Base-by-base conservation (phyloP, 2,113 vertebrate species). In the Apeltes quadracus region DNA sequence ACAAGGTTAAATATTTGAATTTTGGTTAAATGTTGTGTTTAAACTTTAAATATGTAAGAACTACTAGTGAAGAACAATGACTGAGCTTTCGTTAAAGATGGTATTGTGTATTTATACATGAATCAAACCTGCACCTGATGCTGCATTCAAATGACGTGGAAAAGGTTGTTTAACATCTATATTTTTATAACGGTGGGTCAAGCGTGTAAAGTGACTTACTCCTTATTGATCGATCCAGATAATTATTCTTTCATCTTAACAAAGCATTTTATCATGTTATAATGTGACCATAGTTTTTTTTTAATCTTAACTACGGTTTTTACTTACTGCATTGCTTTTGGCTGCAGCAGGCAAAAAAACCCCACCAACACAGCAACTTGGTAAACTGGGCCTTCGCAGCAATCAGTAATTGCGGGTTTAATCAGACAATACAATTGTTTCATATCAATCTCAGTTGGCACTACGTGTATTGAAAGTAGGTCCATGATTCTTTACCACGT, bases 81-180 rank as follows among this genome's bases (percentile, higher is more conserved):
- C n/a, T 0, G 9, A 54, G 10, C 48, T 7, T 41, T 68, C 57
- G 61, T 57, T 54, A 16, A 46, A 32, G 29, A 72, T 41, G 43
- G 0, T 18, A 48, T 43, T 16, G 46, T 76, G 29, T 56, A 55
- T 75, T 69, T 61, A 67, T 68, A 69, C 66, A 58, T 72, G 18
- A 62, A 44, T 79, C 48, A 74, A 41, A 41, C 18, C 34, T 14
- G 8, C n/a, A 54, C 9, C 10, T 29, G 16, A 57, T 59, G 72
- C 48, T 71, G 50, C 55, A 11, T 68, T 76, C 43, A 63, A 16
- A 14, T 20, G 1, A 23, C 9, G 29, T 69, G 27, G 44, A 46
- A 48, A 64, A 58, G 3, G 46, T 68, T 18, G 12, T 41, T 44
- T 48, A 39, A 41, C 20, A 50, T 20, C 3, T 15, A 3, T 32